Evolutionary conservation across 2,113 vertebrate genomes (phyloP).

Genomic region (Pluvialis apricaria): DNA sequence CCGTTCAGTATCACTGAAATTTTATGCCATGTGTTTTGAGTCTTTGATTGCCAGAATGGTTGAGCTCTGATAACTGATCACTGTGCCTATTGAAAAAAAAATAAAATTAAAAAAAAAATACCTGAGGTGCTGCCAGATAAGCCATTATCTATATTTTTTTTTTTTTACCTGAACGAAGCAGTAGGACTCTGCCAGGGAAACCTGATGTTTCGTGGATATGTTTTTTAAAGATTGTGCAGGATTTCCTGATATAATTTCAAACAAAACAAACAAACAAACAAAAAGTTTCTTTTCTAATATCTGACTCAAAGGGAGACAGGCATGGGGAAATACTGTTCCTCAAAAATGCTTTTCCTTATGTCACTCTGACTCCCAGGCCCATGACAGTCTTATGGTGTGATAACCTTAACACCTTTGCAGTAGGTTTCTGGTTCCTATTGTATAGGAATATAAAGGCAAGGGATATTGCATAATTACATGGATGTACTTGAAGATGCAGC

Average conservation of each 20-base stretch:
- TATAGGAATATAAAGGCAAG: not conserved
- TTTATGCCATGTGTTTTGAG: not conserved
- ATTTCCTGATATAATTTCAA: not conserved
- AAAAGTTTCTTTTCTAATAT: not conserved
- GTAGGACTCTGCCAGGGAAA: not conserved
- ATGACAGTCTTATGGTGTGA: not conserved
- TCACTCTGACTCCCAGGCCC: not conserved
- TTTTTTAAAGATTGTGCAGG: not conserved
- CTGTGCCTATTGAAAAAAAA: rapidly evolving
- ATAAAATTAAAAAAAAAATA: not conserved
- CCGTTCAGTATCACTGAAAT: not conserved
- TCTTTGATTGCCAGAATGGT: not conserved
- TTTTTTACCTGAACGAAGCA: not conserved
- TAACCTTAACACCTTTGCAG: not conserved
- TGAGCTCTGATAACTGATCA: not conserved
- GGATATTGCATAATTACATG: not conserved
- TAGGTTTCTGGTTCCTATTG: not conserved
- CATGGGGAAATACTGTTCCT: not conserved
- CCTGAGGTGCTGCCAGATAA: not conserved
- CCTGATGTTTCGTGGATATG: not conserved
- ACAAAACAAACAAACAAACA: not conserved
- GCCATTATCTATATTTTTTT: not conserved
- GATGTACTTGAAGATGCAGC: not conserved
- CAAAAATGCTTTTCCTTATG: not conserved
- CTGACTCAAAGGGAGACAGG: not conserved